A percentile compares a stretch with the other conserved stretches of the same genome.
These are phyloP conservation scores for Onychomys arenicola DNA, from an alignment of 2,797 vertebrate species.

Conservation along the genomic window DNA sequence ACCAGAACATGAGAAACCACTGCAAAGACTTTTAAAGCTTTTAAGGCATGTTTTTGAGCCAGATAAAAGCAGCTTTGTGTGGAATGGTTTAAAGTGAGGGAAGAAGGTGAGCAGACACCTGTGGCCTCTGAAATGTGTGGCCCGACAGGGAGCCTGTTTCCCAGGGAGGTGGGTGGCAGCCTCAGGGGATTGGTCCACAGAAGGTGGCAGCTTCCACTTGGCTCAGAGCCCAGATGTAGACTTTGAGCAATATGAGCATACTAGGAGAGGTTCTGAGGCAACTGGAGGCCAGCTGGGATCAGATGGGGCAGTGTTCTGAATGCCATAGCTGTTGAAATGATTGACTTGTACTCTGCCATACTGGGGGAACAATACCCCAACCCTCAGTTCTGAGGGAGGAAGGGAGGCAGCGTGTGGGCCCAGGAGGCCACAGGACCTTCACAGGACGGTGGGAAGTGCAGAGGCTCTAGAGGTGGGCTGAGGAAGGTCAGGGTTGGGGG, in stretches of 20 bases:
- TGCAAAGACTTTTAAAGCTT: conserved; percentile 76
- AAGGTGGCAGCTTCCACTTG: background rate
- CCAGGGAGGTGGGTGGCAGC: background rate
- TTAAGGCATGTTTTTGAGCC: conserved; percentile 76
- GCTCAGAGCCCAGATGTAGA: background rate
- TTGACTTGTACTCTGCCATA: too few species aligned
- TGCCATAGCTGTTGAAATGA: background rate
- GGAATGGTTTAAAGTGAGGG: conserved; percentile 51
- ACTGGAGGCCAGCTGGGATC: background rate
- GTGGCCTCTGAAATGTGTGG: conserved; percentile 1
- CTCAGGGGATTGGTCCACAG: background rate
- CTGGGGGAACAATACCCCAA: background rate
- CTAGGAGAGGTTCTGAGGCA: background rate
- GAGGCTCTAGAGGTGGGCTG: background rate
- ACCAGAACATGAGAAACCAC: conserved; percentile 73
- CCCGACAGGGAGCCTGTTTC: background rate
- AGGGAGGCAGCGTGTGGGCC: background rate
- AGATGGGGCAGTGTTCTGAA: background rate
- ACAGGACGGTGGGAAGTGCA: background rate
- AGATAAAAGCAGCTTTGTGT: conserved; percentile 74
- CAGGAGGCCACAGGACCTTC: background rate
- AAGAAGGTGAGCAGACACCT: background rate
- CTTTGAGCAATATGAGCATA: accelerated
- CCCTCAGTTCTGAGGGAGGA: background rate
- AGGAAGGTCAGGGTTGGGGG: background rate